Conservation (phyloP, 2,113 vertebrate species). For the Pachycephala philippinensis region DNA sequence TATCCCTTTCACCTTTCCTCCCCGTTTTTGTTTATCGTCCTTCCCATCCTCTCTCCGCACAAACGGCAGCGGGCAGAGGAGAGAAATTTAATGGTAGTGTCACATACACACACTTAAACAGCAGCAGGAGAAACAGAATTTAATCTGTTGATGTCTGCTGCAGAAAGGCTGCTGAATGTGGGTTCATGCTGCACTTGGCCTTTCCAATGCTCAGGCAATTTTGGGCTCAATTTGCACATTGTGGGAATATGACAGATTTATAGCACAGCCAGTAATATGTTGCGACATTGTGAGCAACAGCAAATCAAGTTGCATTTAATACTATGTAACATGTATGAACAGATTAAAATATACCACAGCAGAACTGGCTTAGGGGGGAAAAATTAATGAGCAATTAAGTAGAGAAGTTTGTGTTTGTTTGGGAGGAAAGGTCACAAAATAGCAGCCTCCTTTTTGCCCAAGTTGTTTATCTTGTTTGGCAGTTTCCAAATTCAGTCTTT, state of each 20-base stretch:
- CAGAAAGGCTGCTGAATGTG: not conserved
- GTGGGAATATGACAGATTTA: not conserved
- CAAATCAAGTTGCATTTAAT: not conserved
- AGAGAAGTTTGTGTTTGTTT: not conserved
- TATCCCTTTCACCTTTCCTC: not conserved
- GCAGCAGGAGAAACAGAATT: not conserved
- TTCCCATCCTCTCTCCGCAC: not conserved
- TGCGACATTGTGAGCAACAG: not conserved
- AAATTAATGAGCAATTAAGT: not conserved
- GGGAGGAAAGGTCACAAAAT: not conserved
- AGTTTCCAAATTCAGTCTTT: conserved; percentile 5
- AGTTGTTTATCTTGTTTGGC: not conserved
- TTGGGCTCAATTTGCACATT: not conserved
- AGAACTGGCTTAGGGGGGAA: not conserved
- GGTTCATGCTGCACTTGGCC: not conserved
- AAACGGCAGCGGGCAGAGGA: not conserved
- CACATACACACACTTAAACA: not conserved
- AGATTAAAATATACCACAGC: not conserved
- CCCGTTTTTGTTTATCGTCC: accelerated
- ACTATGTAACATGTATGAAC: not conserved
- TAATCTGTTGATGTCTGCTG: not conserved
- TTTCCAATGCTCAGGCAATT: not conserved
- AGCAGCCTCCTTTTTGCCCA: not conserved
- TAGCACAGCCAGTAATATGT: not conserved
- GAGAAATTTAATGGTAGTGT: not conserved